Conservation (phyloP, 2,113 vertebrate species). For the Ariopsis seemanni region DNA sequence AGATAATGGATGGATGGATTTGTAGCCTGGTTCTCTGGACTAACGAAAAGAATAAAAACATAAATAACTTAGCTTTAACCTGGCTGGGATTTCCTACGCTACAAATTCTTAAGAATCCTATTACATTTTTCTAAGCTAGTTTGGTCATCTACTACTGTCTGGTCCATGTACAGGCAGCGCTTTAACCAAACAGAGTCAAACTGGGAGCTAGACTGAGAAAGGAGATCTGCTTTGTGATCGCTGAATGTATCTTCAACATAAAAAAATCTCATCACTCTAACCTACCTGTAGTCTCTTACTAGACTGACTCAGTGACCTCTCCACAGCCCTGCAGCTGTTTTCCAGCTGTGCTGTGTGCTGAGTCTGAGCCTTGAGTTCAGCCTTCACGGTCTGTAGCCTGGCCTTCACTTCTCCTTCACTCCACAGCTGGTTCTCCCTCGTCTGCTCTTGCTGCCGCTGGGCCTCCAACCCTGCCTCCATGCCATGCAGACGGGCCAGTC, state of each 20-base stretch:
- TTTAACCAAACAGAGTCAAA: not conserved
- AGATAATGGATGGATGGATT: no score
- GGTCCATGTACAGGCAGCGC: not conserved
- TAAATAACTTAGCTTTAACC: no score
- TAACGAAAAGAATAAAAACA: no score
- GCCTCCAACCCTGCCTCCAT: constrained; percentile 88
- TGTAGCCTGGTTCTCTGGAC: no score
- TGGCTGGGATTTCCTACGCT: no score
- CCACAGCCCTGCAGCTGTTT: constrained; percentile 90
- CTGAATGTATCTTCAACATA: not conserved
- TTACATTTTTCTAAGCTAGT: not conserved
- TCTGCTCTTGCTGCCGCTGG: constrained; percentile 85
- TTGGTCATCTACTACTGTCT: not conserved
- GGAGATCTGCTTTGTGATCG: not conserved
- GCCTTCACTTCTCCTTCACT: constrained; percentile 88
- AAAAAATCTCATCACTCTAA: not conserved
- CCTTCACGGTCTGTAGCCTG: constrained; percentile 83
- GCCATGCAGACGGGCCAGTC: constrained; percentile 79
- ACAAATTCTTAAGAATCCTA: not conserved
- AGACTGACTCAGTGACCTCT: constrained; percentile 88
- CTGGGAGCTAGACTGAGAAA: not conserved
- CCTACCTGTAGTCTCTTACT: constrained; percentile 86
- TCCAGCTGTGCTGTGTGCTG: constrained; percentile 90
- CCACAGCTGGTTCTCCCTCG: constrained; percentile 84
- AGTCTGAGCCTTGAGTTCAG: constrained; percentile 87